Conservation (phyloP, 2,888 invertebrate genomes). For the Cheilosia variabilis region DNA sequence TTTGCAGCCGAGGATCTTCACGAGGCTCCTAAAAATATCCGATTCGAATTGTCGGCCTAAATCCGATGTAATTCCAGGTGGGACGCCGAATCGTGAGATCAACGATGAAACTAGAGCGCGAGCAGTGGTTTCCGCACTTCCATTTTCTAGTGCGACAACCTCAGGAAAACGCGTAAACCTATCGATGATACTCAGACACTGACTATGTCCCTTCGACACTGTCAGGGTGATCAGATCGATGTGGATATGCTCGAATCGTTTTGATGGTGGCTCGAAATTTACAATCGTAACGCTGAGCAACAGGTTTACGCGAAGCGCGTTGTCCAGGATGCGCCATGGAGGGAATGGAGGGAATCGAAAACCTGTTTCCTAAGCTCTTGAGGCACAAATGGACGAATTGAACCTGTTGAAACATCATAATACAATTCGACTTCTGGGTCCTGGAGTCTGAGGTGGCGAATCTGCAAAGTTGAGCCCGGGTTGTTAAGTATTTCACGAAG, state of each 20-base stretch:
- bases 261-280: conserved; percentile 1
- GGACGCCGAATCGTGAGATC: conserved; percentile 82
- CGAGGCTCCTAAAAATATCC: conserved; percentile 23
- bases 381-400: conserved; percentile 18
- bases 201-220: conserved; percentile 23
- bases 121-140: conserved; percentile 45
- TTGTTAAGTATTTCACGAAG: too few species aligned
- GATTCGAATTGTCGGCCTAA: conserved; percentile 26
- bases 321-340: background rate
- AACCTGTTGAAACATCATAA: conserved; percentile 12
- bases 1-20: conserved; percentile 46
- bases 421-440: conserved; percentile 13
- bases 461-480: accelerated
- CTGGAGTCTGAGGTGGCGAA: background rate
- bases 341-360: background rate
- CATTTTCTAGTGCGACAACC: conserved; percentile 39
- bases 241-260: background rate
- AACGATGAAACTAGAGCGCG: conserved; percentile 76
- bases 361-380: too few species aligned
- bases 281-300: background rate
- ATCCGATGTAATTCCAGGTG: conserved; percentile 79
- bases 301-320: too few species aligned
- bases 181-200: conserved; percentile 40
- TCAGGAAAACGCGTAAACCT: conserved; percentile 39
- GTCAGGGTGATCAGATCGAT: background rate